phyloP scores from a whole-genome alignment of 2,113 vertebrate genomes.

The Lethenteron camtschaticum region DNA sequence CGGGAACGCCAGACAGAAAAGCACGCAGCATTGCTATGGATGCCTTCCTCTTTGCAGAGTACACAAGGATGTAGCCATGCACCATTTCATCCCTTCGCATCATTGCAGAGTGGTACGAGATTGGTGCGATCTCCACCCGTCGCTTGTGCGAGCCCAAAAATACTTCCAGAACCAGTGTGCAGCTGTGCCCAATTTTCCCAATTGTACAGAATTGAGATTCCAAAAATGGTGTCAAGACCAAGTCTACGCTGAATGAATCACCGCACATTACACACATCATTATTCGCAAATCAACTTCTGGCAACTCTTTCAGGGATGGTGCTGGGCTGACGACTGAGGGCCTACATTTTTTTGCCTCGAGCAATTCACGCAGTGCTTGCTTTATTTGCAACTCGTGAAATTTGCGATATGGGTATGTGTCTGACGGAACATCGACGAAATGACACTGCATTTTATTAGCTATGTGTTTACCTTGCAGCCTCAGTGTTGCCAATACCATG shows the following conservation, averaged over 20 bases:
- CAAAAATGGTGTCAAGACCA: conserved; percentile 90
- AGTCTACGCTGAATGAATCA: conserved; percentile 87
- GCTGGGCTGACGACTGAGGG: conserved; percentile 60
- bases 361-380: conserved; percentile 63
- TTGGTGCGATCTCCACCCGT: conserved; percentile 75
- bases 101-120: conserved; percentile 87
- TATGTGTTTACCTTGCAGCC: conserved; percentile 86
- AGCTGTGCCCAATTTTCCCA: conserved; percentile 73
- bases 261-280: conserved; percentile 99
- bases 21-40: conserved; percentile 95
- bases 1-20: conserved; percentile 83
- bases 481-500: conserved; percentile 83
- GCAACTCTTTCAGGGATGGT: conserved; percentile 77
- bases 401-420: conserved; percentile 59
- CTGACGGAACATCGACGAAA: conserved; percentile 73
- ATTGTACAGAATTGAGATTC: conserved; percentile 88
- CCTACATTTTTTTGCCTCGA: conserved; percentile 78
- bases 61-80: conserved; percentile 94
- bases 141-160: conserved; percentile 77
- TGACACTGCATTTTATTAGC: conserved; percentile 95
- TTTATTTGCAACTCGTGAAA: conserved; percentile 92
- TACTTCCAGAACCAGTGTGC: conserved; percentile 85
- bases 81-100: conserved; percentile 89
- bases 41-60: conserved; percentile 80
- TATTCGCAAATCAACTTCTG: conserved; percentile 78